Conservation (phyloP, 2,113 vertebrate genomes). For the Recurvirostra avosetta region DNA sequence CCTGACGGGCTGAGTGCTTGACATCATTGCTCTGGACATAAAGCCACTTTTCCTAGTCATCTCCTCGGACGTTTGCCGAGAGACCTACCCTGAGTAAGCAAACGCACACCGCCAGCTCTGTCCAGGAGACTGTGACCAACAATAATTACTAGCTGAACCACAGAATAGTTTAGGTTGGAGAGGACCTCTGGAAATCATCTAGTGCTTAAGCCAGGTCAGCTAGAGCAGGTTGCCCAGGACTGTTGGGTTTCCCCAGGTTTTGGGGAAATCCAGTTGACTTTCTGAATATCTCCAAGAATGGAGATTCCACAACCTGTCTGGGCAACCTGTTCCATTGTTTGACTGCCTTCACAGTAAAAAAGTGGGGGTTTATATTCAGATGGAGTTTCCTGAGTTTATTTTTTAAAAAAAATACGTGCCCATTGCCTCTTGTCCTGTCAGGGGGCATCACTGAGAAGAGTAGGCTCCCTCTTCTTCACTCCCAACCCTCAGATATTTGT, state of each 20-base stretch:
- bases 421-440: neutral
- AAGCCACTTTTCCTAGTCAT: neutral
- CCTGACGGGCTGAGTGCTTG: neutral
- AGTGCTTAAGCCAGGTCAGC: neutral
- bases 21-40: neutral
- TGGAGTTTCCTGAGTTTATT: neutral
- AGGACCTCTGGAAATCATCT: neutral
- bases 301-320: neutral
- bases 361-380: neutral
- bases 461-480: neutral
- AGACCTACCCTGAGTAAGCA: neutral
- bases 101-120: accelerated
- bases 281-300: neutral
- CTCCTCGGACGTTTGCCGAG: neutral
- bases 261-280: neutral
- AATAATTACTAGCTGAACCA: neutral
- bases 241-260: neutral
- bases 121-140: neutral
- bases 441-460: neutral
- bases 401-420: neutral
- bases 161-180: neutral
- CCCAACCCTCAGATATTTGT: neutral
- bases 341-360: neutral
- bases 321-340: neutral
- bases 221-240: neutral